Base-by-base conservation (phyloP, 2,113 vertebrate genomes). In the Nothobranchius kuhntae region DNA sequence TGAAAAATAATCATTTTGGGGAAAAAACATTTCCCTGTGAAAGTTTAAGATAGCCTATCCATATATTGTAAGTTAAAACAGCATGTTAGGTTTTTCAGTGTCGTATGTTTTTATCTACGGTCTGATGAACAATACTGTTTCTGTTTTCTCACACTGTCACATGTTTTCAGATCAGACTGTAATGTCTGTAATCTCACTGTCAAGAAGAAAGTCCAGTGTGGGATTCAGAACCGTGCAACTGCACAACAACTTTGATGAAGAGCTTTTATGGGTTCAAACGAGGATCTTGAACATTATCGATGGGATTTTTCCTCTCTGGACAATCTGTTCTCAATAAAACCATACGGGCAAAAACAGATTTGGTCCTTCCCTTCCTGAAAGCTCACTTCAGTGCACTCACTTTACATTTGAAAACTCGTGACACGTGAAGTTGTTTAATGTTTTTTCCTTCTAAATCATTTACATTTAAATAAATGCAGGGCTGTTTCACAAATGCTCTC, bases 251-350 rank as follows among this genome's bases (percentile, higher is more conserved):
- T 53, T 51, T 36, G 35, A 56, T 44, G 26, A 36, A 38, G 36
- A n/a, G 40, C 7, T 21, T 48, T 55, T 17, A 24, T 54, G 11
- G 44, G 24, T 64, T 53, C 70, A 76, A 63, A 24, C 57, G 64
- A 69, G 8, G 7, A 66, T 54, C n/a, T 66, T n/a, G 48, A 66
- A 65, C 61, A 53, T 14, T 13, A 30, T 14, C 50, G 51, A 63
- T 61, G 59, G 9, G 47, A 30, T 62, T 77, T 51, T 55, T 53
- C 52, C 47, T 51, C 14, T 65, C 13, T 61, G 61, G n/a, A 77
- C 62, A 73, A 44, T 50, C 5, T 78, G 47, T 73, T 73, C 78
- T 75, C 51, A 54, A 64, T 64, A 65, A 73, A 54, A 60, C 45
- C 24, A 30, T 13, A 53, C 61, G 21, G 30, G 7, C 42, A 67